These are phyloP conservation scores for Drosophila neonasuta DNA, from an alignment of 2,888 invertebrate genomes.

Conservation along the genomic window DNA sequence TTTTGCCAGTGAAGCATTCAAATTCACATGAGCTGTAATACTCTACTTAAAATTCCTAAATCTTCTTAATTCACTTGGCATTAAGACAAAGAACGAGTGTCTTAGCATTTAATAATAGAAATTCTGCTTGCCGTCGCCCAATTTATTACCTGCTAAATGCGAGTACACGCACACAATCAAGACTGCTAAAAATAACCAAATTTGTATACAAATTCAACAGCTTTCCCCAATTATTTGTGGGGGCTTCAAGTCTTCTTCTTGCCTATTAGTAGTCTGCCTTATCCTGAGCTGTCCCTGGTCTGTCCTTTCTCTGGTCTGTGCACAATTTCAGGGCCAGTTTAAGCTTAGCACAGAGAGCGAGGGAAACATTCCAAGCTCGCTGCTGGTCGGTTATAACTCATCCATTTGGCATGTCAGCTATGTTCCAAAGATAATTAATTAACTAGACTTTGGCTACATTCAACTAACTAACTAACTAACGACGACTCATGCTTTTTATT, in stretches of 20 bases:
- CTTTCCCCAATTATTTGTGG: conserved; percentile 21
- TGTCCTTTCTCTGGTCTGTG: not conserved
- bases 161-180: not conserved
- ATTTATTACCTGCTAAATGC: conserved; percentile 9
- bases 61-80: not conserved
- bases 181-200: not conserved
- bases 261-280: not conserved
- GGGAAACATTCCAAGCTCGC: conserved; percentile 21
- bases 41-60: not conserved
- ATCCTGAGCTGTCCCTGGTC: not conserved
- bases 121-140: not conserved
- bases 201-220: conserved; percentile 23
- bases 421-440: conserved; percentile 68
- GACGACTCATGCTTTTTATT: conserved; percentile 68
- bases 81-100: not conserved
- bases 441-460: conserved; percentile 67
- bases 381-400: conserved; percentile 40
- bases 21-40: not conserved
- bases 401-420: conserved; percentile 56
- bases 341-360: conserved; percentile 1
- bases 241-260: not conserved
- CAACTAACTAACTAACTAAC: conserved; percentile 49
- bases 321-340: conserved; percentile 6
- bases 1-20: not conserved
- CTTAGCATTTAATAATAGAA: not conserved